These are phyloP conservation scores for Etheostoma spectabile DNA, from an alignment of 2,113 vertebrate genomes.

Conservation along the genomic window DNA sequence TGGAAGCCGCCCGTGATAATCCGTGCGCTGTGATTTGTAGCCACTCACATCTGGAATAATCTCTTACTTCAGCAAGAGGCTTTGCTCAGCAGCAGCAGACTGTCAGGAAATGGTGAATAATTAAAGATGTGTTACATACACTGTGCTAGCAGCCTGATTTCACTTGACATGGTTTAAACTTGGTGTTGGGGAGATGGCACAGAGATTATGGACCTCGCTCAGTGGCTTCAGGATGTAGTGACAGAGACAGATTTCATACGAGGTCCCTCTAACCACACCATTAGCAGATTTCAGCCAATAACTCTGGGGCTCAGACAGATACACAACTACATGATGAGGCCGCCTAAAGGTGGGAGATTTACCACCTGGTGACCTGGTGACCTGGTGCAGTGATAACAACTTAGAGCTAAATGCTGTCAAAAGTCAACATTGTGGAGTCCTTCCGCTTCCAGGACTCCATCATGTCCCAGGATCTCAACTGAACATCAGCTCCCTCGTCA, in stretches of 20 bases:
- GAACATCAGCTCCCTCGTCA: no score
- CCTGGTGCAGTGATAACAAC: no score
- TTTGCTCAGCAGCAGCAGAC: conserved; percentile 35
- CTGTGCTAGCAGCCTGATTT: conserved; percentile 26
- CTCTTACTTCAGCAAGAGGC: background rate
- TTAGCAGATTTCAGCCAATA: no score
- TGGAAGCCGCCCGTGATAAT: background rate
- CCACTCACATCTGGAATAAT: background rate
- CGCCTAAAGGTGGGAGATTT: no score
- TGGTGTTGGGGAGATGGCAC: background rate
- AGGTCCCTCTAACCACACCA: no score
- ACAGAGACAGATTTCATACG: background rate
- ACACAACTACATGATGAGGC: no score
- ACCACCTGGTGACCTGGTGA: no score
- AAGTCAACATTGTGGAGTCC: no score
- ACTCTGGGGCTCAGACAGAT: no score
- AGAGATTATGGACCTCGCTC: conserved; percentile 22
- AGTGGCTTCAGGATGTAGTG: conserved; percentile 3
- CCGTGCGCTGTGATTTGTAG: background rate
- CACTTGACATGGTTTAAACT: conserved; percentile 28
- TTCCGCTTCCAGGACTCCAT: no score
- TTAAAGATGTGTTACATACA: conserved; percentile 57
- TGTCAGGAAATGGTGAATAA: conserved; percentile 61
- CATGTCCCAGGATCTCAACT: no score
- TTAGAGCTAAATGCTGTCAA: no score